Percentiles rank a stretch among this genome's conserved stretches.
phyloP scores from a whole-genome alignment of 2,797 vertebrate species.

The Syngnathus acus region DNA sequence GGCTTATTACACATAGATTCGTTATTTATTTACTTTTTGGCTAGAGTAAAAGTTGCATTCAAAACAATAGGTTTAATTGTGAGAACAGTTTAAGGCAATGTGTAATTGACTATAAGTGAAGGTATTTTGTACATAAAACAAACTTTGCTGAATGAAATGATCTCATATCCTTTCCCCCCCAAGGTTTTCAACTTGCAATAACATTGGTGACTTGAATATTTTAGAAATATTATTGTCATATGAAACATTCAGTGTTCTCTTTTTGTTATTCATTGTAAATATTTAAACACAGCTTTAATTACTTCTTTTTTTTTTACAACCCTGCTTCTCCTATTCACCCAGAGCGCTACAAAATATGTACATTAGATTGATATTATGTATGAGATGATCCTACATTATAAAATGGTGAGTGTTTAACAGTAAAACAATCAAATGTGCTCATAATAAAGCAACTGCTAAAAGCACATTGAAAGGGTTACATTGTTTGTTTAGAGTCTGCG shows the following conservation, averaged over 20 bases:
- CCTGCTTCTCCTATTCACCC: not conserved
- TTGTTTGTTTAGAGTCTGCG: slow-evolving; percentile 8
- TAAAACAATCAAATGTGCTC: not conserved
- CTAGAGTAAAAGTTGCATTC: not conserved
- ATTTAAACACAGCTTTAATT: not conserved
- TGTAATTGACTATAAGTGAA: not conserved
- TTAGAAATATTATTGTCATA: not conserved
- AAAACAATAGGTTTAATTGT: not conserved
- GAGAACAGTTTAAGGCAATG: not conserved
- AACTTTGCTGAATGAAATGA: not conserved
- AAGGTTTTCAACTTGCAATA: not conserved
- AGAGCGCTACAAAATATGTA: not conserved
- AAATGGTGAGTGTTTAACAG: not conserved
- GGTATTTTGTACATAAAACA: not conserved
- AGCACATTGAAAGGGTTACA: not conserved
- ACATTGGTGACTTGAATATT: not conserved
- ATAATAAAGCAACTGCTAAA: not conserved
- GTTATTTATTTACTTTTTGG: not conserved
- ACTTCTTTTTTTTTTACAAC: not conserved
- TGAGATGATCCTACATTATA: not conserved
- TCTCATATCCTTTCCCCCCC: not conserved
- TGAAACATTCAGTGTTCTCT: not conserved
- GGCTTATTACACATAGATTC: not conserved
- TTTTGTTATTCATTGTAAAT: not conserved
- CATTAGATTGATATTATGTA: not conserved